phyloP scores from a whole-genome alignment of 2,113 vertebrate genomes.

The Microcebus ravelobensis region DNA sequence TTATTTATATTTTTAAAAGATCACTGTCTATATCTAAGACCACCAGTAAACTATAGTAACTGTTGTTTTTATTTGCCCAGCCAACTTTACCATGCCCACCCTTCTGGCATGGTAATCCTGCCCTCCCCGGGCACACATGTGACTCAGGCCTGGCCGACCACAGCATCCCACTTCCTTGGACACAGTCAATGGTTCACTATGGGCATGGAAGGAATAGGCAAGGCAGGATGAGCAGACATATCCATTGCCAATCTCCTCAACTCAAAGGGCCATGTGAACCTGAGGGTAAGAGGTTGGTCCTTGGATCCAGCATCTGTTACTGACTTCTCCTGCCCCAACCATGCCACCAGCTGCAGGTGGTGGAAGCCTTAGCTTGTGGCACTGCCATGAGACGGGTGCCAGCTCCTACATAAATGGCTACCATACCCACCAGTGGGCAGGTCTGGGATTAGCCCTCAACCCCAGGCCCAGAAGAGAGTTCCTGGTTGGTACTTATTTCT shows the following conservation, averaged over 20 bases:
- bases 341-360: background rate
- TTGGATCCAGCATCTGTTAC: background rate
- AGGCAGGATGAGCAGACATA: background rate
- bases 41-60: background rate
- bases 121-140: background rate
- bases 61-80: background rate
- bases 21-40: background rate
- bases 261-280: background rate
- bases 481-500: background rate
- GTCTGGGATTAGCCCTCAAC: background rate
- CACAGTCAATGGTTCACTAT: background rate
- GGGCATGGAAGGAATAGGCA: background rate
- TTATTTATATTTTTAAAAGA: background rate
- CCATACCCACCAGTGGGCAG: background rate
- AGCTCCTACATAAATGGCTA: background rate
- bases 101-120: background rate
- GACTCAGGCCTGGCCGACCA: background rate
- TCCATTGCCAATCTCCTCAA: background rate
- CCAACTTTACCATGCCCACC: background rate
- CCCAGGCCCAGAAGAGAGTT: background rate
- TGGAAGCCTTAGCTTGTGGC: background rate
- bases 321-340: background rate
- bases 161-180: background rate
- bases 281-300: background rate
- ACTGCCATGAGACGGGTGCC: background rate